A percentile compares a stretch with the other conserved stretches of the same genome.
These are phyloP conservation scores for Anoplophora glabripennis DNA, from an alignment of 1,140 invertebrate genomes.

Conservation along the genomic window DNA sequence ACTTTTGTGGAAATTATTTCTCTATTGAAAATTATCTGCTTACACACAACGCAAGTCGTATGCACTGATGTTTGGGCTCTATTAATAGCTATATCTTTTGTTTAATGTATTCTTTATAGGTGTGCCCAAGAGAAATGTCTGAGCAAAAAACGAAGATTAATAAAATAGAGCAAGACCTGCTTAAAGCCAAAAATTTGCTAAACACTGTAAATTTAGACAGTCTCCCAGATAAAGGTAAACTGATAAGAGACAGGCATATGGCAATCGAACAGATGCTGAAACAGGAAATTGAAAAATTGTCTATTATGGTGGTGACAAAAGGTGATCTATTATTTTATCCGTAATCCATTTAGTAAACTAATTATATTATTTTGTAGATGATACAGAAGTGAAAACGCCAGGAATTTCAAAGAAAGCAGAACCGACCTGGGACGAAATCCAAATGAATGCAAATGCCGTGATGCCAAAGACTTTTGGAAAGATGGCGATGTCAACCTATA, in stretches of 20 bases:
- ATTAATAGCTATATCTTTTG: neutral
- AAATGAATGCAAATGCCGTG: conserved; percentile 52
- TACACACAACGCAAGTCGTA: neutral
- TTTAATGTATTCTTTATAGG: conserved; percentile 7
- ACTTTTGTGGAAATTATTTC: neutral
- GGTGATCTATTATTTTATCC: conserved; percentile 12
- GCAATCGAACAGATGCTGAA: conserved; percentile 47
- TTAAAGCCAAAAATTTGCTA: conserved; percentile 47
- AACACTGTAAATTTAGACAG: conserved; percentile 51
- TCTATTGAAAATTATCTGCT: neutral
- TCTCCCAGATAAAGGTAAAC: conserved; percentile 56
- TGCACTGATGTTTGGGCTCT: neutral
- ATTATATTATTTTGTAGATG: conserved; percentile 28
- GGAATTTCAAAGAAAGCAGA: conserved; percentile 22
- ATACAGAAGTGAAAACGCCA: conserved; percentile 35
- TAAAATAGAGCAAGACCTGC: conserved; percentile 8
- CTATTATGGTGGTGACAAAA: conserved; percentile 52
- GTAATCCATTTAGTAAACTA: conserved; percentile 9
- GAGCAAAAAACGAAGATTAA: conserved; percentile 11
- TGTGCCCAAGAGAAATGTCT: neutral
- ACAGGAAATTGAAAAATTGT: conserved; percentile 46
- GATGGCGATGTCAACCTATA: conserved; percentile 59
- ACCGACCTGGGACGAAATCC: conserved; percentile 53
- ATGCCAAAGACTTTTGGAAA: conserved; percentile 56
- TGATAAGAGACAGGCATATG: conserved; percentile 48